Conservation (phyloP, 2,113 vertebrate genomes). For the Alethe diademata region DNA sequence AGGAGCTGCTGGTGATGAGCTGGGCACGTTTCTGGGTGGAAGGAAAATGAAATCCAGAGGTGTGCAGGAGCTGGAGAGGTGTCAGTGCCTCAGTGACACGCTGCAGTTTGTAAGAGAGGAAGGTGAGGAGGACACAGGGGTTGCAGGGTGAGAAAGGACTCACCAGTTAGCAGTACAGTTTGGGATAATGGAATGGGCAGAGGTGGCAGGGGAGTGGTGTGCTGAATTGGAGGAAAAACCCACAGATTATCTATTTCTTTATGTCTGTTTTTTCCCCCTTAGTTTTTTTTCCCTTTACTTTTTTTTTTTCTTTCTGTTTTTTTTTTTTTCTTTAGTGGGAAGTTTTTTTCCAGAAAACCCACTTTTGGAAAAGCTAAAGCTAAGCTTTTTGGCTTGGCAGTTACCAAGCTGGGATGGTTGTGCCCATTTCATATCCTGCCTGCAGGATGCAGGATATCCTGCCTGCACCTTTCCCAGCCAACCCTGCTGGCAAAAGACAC, state of each 20-base stretch:
- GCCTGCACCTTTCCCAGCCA: background rate
- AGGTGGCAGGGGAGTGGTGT: background rate
- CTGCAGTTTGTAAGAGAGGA: background rate
- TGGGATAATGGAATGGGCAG: background rate
- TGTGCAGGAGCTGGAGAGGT: background rate
- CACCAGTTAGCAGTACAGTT: too few species aligned
- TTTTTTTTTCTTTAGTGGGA: background rate
- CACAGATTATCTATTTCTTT: background rate
- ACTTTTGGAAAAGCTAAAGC: background rate
- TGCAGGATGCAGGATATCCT: background rate
- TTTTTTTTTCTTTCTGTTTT: too few species aligned
- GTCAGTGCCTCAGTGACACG: background rate
- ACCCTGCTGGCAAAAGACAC: background rate
- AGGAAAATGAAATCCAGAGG: background rate
- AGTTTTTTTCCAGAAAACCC: background rate
- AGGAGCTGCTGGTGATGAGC: background rate
- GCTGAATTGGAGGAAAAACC: rapidly evolving
- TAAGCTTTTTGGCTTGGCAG: background rate
- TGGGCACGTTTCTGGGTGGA: background rate
- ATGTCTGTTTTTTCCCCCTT: too few species aligned
- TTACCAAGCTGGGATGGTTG: background rate
- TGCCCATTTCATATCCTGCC: background rate
- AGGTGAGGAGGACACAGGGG: background rate
- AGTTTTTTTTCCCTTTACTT: rapidly evolving
- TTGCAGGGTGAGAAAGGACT: background rate